Conservation (phyloP, 2,797 vertebrate genomes). For the Sarcoramphus papa region DNA sequence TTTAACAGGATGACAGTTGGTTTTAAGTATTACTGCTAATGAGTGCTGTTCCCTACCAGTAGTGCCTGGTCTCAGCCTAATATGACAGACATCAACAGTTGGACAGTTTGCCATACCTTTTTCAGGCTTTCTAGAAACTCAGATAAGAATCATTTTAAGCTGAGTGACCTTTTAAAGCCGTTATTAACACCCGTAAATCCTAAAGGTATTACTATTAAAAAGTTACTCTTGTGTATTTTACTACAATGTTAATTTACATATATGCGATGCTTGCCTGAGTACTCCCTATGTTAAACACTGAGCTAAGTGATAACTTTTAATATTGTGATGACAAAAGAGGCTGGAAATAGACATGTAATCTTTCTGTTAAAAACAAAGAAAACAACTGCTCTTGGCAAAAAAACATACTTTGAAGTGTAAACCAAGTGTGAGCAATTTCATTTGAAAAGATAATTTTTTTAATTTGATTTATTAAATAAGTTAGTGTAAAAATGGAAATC, state of each 20-base stretch:
- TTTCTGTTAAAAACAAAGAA: not conserved
- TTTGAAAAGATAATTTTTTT: not conserved
- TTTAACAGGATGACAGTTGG: not conserved
- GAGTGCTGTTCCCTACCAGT: not conserved
- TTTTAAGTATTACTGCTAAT: not conserved
- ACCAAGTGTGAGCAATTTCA: not conserved
- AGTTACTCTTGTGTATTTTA: not conserved
- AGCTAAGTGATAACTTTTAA: not conserved
- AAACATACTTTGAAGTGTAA: not conserved
- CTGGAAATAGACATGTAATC: not conserved
- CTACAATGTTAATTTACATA: not conserved
- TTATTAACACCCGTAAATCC: not conserved
- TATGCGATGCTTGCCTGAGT: not conserved
- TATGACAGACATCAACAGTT: not conserved
- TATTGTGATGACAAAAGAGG: not conserved
- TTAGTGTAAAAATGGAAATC: not conserved
- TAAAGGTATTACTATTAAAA: not conserved
- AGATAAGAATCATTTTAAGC: not conserved
- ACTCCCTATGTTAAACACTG: not conserved
- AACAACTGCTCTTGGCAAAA: not conserved
- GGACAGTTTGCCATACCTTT: not conserved
- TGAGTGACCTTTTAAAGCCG: not conserved
- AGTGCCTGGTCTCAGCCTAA: not conserved
- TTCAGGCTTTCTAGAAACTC: not conserved
- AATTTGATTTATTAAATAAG: not conserved